Evolutionary conservation across 2,888 invertebrate species (phyloP).

Genomic region (Erebia epiphron): DNA sequence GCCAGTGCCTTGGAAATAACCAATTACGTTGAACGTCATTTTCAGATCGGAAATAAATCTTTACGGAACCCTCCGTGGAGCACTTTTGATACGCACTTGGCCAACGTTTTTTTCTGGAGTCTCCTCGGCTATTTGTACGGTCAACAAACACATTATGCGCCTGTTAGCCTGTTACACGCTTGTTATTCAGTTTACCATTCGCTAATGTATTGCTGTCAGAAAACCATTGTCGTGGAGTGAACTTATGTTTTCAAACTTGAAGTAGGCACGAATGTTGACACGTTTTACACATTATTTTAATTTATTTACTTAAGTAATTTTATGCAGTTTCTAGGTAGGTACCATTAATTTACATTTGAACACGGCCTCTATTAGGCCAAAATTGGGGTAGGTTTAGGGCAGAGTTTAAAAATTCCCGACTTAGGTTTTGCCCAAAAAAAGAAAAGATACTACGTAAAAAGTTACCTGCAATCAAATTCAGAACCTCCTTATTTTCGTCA

Average conservation of each 20-base stretch:
- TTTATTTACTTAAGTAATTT: background rate
- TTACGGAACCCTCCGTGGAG: background rate
- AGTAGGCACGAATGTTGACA: background rate
- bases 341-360: no score
- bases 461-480: no score
- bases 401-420: no score
- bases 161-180: slow-evolving; percentile 71
- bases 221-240: background rate
- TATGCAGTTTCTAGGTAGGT: no score
- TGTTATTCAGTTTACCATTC: slow-evolving; percentile 54
- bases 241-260: background rate
- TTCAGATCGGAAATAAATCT: no score
- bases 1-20: no score
- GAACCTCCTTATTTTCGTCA: no score
- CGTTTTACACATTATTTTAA: background rate
- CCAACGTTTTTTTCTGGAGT: slow-evolving; percentile 44
- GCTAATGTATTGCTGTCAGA: slow-evolving; percentile 39
- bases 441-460: no score
- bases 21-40: no score
- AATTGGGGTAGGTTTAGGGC: no score
- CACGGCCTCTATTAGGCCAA: no score
- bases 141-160: slow-evolving; percentile 74
- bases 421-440: no score
- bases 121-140: slow-evolving; percentile 55
- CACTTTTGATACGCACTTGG: background rate